phyloP scores from a whole-genome alignment of 2,797 vertebrate genomes.

The Malacoctenus gilli region DNA sequence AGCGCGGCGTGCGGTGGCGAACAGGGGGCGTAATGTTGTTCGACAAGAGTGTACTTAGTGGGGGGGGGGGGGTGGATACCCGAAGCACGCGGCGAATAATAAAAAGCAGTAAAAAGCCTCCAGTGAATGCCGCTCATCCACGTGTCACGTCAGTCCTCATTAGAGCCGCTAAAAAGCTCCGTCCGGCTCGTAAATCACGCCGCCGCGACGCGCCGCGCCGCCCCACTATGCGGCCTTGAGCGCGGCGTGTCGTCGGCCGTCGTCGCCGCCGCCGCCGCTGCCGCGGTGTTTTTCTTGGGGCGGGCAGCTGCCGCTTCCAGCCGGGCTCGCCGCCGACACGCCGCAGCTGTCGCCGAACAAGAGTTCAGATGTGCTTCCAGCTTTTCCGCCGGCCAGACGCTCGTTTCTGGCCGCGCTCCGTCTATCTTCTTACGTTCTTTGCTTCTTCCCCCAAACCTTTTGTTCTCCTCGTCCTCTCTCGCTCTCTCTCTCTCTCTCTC shows the following conservation, averaged over 20 bases:
- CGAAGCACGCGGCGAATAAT: conserved; percentile 28
- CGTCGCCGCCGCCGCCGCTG: conserved; percentile 24
- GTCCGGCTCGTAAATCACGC: conserved; percentile 48
- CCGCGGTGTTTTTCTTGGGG: conserved; percentile 41
- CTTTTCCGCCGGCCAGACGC: conserved; percentile 29
- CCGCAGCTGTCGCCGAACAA: conserved; percentile 68
- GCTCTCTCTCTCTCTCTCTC: conserved; percentile 6
- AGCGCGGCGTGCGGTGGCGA: neutral
- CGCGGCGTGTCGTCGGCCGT: conserved; percentile 18
- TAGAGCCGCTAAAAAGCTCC: conserved; percentile 15
- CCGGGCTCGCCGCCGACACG: conserved; percentile 35
- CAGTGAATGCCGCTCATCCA: conserved; percentile 17
- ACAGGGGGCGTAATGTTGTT: neutral
- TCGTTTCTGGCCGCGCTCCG: neutral
- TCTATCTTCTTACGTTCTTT: conserved; percentile 36
- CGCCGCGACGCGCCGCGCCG: neutral
- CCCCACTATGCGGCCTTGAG: conserved; percentile 40
- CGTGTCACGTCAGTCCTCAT: conserved; percentile 33
- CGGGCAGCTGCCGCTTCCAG: conserved; percentile 54
- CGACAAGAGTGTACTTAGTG: neutral
- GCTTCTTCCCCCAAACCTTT: neutral
- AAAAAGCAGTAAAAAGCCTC: conserved; percentile 15
- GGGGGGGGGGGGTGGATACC: conserved; percentile 2
- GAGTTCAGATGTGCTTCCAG: conserved; percentile 57
- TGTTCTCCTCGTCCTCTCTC: neutral